Conservation (phyloP, 2,797 vertebrate species). For the Avahi laniger region DNA sequence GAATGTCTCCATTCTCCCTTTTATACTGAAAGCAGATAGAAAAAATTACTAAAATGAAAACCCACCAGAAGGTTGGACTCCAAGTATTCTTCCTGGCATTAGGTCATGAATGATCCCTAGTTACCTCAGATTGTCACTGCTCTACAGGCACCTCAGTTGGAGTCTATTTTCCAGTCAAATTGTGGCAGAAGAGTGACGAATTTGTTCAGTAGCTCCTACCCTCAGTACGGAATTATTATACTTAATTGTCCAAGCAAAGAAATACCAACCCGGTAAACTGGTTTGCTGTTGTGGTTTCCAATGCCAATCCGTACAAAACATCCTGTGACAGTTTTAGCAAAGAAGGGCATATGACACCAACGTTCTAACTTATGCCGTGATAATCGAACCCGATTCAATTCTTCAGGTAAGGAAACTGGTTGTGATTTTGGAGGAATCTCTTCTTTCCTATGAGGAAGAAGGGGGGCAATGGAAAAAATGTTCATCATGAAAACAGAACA, state of each 20-base stretch:
- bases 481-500: conserved; percentile 4
- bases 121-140: not conserved
- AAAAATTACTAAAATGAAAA: not conserved
- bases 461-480: not conserved
- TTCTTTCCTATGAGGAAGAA: conserved; percentile 88
- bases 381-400: conserved; percentile 95
- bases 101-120: not conserved
- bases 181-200: not conserved
- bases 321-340: conserved; percentile 97
- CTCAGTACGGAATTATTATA: not conserved
- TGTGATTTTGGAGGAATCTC: conserved; percentile 97
- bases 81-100: not conserved
- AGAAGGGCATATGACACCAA: conserved; percentile 99
- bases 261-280: conserved; percentile 94
- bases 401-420: conserved; percentile 96
- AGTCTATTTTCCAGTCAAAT: not conserved
- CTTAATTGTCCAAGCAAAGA: conserved; percentile 13
- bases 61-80: not conserved
- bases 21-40: not conserved
- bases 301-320: conserved; percentile 99
- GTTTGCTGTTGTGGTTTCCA: conserved; percentile 98
- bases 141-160: not conserved
- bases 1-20: not conserved
- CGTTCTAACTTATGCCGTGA: conserved; percentile 98
- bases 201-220: not conserved